Evolutionary conservation across 2,797 vertebrate species (phyloP).

Genomic region (Tamandua tetradactyla): DNA sequence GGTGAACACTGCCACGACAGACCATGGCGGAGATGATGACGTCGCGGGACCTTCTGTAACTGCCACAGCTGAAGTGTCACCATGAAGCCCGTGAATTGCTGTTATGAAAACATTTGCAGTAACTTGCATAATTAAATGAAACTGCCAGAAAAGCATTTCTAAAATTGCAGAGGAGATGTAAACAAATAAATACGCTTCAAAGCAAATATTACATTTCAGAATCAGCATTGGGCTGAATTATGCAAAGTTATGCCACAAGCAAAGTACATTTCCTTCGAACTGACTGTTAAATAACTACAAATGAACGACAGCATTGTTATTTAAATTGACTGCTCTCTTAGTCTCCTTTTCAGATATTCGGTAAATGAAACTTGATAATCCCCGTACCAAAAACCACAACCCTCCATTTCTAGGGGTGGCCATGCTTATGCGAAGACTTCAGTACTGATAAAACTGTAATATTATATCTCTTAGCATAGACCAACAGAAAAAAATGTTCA

Average conservation of each 20-base stretch:
- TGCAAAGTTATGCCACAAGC: conserved; percentile 38
- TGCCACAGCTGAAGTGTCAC: conserved; percentile 85
- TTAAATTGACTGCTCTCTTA: conserved; percentile 66
- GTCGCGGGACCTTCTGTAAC: conserved; percentile 82
- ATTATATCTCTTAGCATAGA: neutral
- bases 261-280: conserved; percentile 48
- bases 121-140: conserved; percentile 89
- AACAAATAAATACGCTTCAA: conserved; percentile 82
- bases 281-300: conserved; percentile 56
- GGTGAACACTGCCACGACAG: conserved; percentile 80
- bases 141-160: conserved; percentile 85
- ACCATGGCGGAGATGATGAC: conserved; percentile 75
- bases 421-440: neutral
- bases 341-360: conserved; percentile 21
- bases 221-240: conserved; percentile 57
- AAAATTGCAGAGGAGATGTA: conserved; percentile 80
- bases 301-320: conserved; percentile 1
- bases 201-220: conserved; percentile 67
- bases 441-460: neutral
- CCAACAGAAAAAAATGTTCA: neutral
- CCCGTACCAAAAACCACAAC: neutral
- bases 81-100: conserved; percentile 86
- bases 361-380: neutral
- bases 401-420: neutral
- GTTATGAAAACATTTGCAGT: conserved; percentile 89